Evolutionary conservation across 1,140 invertebrate genomes (phyloP), one percentile per base, ranked within the genome.

Genomic region (Cydia amplana): DNA sequence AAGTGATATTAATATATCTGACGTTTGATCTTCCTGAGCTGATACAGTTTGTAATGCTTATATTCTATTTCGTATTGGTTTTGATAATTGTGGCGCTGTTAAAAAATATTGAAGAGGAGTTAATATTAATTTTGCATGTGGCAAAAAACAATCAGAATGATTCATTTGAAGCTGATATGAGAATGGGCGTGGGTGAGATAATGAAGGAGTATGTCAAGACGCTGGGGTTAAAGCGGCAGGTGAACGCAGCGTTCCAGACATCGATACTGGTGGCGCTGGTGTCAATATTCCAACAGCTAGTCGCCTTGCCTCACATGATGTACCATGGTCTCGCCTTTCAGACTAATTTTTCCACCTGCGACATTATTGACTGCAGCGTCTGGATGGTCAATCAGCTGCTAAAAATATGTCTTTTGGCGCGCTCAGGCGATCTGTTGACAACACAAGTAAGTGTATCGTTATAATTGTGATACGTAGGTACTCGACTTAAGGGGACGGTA

Each of bases 271-370:
- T 70, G 5, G 28, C n/a, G 0, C n/a, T 70, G 5, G 32, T 18
- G 28, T 7, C 16, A n/a, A 40, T 0, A 7, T 36, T 70, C 28
- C 65, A 18, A 1, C 2, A 10, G 14, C 16, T 70, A 1, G 65
- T 40, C 2, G 2, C 0, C 65, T 4, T 18, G n/a, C 28, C n/a
- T 0, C 65, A 70, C 65, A 0, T n/a, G 28, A 36, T 70, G 4
- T 70, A 36, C 65, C 65, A 70, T 28, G 32, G 28, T 10, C 28
- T 70, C 14, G 18, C 63, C 12, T 70, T 70, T 14, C 28, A 70
- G 18, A 12, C 16, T n/a, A 18, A 32, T 16, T 70, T 36, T 16
- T 36, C 65, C n/a, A 70, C 14, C 4, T n/a, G 43, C 32, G 5
- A 40, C 16, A 18, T 18, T 9, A 10, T 70, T 16, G n/a, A n/a